phyloP scores from a whole-genome alignment of 1,140 invertebrate genomes.

The Atta cephalotes region DNA sequence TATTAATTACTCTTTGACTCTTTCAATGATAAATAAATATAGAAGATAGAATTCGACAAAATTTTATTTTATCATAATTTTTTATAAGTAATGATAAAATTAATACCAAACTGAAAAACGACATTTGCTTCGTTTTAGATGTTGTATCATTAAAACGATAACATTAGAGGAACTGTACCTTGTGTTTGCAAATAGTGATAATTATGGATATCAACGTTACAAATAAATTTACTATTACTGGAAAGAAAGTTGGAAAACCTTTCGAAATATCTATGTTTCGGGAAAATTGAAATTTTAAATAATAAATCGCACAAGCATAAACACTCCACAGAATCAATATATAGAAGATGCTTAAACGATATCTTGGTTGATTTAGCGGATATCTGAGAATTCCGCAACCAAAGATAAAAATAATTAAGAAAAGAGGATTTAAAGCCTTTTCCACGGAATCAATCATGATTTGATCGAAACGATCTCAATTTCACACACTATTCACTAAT shows the following conservation, averaged over 20 bases:
- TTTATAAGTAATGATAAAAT: neutral
- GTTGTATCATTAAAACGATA: neutral
- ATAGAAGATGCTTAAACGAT: neutral
- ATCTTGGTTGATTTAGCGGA: neutral
- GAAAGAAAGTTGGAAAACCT: neutral
- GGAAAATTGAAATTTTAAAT: neutral
- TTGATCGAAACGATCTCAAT: neutral
- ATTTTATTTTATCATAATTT: neutral
- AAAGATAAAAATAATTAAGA: neutral
- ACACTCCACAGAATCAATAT: slow-evolving; percentile 6
- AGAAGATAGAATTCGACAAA: neutral
- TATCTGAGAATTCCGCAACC: slow-evolving; percentile 3
- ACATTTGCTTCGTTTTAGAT: neutral
- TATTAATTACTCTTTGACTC: neutral
- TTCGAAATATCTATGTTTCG: neutral
- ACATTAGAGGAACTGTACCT: slow-evolving; percentile 2
- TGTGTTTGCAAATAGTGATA: neutral
- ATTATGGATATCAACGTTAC: slow-evolving; percentile 13
- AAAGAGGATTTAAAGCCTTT: neutral
- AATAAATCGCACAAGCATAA: neutral
- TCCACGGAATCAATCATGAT: slow-evolving; percentile 1
- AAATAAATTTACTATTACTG: neutral
- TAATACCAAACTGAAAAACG: neutral
- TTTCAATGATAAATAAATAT: neutral
- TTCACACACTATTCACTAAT: neutral